Evolutionary conservation across 2,113 vertebrate genomes (phyloP).

Genomic region (Recurvirostra avosetta): DNA sequence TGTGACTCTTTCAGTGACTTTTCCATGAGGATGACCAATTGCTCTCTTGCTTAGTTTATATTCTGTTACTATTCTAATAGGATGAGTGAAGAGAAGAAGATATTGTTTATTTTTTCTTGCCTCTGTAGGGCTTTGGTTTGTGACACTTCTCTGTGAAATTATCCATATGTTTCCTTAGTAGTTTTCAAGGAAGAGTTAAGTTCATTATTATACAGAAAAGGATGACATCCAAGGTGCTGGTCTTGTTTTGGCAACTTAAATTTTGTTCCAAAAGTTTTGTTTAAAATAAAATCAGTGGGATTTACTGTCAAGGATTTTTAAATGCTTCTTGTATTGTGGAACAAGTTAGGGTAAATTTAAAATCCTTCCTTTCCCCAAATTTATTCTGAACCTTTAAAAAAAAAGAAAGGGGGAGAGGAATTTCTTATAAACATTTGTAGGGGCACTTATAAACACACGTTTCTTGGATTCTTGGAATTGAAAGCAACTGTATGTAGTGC

Average conservation of each 20-base stretch:
- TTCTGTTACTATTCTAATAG: not conserved
- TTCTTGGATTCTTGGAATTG: not conserved
- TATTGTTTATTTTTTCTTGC: slow-evolving; percentile 22
- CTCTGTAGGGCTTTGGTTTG: not conserved
- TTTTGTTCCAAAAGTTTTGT: not conserved
- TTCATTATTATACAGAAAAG: not conserved
- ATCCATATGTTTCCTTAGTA: not conserved
- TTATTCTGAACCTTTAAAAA: not conserved
- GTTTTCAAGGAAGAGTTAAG: not conserved
- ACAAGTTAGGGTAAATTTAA: not conserved
- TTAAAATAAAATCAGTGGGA: not conserved
- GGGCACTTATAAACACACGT: not conserved
- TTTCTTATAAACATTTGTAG: not conserved
- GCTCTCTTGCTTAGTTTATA: not conserved
- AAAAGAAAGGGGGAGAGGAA: not conserved
- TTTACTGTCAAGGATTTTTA: not conserved
- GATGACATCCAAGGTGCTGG: not conserved
- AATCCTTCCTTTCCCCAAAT: not conserved
- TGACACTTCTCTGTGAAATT: slow-evolving; percentile 10
- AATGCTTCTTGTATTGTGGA: not conserved
- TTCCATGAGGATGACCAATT: not conserved
- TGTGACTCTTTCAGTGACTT: not conserved
- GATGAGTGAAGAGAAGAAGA: not conserved
- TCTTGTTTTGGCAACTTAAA: not conserved
- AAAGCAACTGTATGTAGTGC: not conserved